A percentile compares a stretch with the other conserved stretches of the same genome.
Evolutionary conservation across 2,888 invertebrate species (phyloP).

Genomic region (Macaria notata): DNA sequence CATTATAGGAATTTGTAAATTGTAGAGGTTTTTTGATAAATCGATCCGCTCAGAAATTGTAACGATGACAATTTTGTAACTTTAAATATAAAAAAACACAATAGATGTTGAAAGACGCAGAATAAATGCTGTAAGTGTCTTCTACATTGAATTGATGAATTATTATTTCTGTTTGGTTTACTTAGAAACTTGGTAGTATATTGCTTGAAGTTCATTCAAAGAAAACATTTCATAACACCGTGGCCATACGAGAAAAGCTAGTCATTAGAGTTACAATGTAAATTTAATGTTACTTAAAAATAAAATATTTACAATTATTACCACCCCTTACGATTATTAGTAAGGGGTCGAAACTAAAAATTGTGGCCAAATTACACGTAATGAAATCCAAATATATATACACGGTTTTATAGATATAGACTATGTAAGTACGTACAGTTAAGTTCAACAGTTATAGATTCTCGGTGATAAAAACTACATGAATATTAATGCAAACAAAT

Average conservation of each 20-base stretch:
- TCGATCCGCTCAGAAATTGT: slow-evolving; percentile 69
- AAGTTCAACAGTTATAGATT: slow-evolving; percentile 32
- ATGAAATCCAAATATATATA: slow-evolving; percentile 80
- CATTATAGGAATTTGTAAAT: slow-evolving; percentile 64
- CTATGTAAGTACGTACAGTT: slow-evolving; percentile 47
- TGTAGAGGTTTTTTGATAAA: slow-evolving; percentile 71
- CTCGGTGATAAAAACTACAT: slow-evolving; percentile 31
- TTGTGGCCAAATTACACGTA: slow-evolving; percentile 82
- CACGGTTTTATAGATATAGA: slow-evolving; percentile 73
- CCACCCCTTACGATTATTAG: slow-evolving; percentile 67
- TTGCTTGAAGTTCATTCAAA: slow-evolving; percentile 32
- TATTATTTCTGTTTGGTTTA: slow-evolving; percentile 3
- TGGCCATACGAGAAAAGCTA: slow-evolving; percentile 80
- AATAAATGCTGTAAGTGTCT: too few species aligned
- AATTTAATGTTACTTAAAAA: slow-evolving; percentile 63
- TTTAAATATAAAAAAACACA: background rate
- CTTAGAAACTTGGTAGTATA: slow-evolving; percentile 25
- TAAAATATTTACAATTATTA: slow-evolving; percentile 73
- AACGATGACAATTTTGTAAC: slow-evolving; percentile 30
- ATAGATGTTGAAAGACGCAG: too few species aligned
- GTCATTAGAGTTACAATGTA: slow-evolving; percentile 79
- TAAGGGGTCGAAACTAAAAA: slow-evolving; percentile 73
- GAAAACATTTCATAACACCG: slow-evolving; percentile 52
- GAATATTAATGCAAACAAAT: slow-evolving; percentile 28
- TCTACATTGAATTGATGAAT: slow-evolving; percentile 8